Percentiles rank a stretch among this genome's conserved stretches.
Conservation (phyloP, 2,113 vertebrate species). For the Takifugu bimaculatus region DNA sequence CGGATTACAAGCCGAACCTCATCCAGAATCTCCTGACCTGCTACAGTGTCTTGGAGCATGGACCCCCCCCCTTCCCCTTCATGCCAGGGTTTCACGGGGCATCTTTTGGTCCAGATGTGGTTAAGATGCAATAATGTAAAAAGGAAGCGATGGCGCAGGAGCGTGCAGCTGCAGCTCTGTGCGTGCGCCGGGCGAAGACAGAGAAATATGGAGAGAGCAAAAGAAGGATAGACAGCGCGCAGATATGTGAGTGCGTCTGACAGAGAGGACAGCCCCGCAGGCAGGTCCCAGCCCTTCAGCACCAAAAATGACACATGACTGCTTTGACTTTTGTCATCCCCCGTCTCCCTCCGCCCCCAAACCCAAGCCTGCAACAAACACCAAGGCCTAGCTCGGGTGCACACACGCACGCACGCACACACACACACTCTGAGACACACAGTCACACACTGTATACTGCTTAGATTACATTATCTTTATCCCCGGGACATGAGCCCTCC, state of each 20-base stretch:
- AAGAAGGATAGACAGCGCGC: slow-evolving; percentile 55
- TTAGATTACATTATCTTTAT: slow-evolving; percentile 77
- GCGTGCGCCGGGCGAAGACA: slow-evolving; percentile 41
- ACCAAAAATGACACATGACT: slow-evolving; percentile 78
- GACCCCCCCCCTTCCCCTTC: too few species aligned
- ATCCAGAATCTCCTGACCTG: slow-evolving; percentile 1
- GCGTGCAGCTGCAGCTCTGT: slow-evolving; percentile 32
- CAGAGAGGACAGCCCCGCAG: slow-evolving; percentile 71
- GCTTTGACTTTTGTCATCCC: slow-evolving; percentile 78
- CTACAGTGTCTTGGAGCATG: too few species aligned
- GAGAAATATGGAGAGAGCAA: slow-evolving; percentile 48
- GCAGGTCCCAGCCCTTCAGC: slow-evolving; percentile 73
- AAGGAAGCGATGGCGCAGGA: slow-evolving; percentile 14
- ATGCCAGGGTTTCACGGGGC: too few species aligned
- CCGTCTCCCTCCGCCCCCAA: slow-evolving; percentile 60
- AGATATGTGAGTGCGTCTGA: slow-evolving; percentile 74
- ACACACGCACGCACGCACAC: slow-evolving; percentile 11
- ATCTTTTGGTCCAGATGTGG: slow-evolving; percentile 4
- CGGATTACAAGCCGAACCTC: slow-evolving; percentile 39
- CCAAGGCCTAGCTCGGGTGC: slow-evolving; percentile 41
- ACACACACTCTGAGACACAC: slow-evolving; percentile 43
- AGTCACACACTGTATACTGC: slow-evolving; percentile 74
- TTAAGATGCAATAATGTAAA: slow-evolving; percentile 21
- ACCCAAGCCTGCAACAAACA: slow-evolving; percentile 70
- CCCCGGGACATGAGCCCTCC: slow-evolving; percentile 68